phyloP scores from a whole-genome alignment of 2,888 invertebrate species.

The Orthonychiurus folsomi region DNA sequence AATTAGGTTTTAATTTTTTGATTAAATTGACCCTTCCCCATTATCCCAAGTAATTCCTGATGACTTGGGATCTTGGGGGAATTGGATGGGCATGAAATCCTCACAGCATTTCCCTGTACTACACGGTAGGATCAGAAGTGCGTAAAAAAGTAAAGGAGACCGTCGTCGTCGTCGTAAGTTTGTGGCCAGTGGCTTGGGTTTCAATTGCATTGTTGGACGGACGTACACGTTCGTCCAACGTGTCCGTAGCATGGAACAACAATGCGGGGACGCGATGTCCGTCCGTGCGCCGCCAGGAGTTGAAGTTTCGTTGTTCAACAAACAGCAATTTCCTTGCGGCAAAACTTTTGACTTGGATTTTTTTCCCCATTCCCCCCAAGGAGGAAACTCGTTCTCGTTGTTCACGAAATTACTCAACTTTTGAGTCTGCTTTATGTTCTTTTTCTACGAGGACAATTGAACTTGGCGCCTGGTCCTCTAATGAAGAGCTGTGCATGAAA shows the following conservation, averaged over 20 bases:
- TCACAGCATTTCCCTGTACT: neutral
- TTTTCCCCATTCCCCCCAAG: neutral
- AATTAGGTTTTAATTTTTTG: slow-evolving; percentile 1
- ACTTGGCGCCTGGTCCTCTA: neutral
- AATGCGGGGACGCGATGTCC: neutral
- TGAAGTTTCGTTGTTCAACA: neutral
- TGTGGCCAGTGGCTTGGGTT: too few relatives aligned
- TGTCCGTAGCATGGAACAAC: too few relatives aligned
- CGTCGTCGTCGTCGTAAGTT: too few relatives aligned
- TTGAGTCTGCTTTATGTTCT: neutral
- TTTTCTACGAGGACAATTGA: neutral
- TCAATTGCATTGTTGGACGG: slow-evolving; percentile 1
- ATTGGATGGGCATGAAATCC: too few relatives aligned
- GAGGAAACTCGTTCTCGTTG: neutral
- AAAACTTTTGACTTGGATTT: neutral
- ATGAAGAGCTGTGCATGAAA: neutral
- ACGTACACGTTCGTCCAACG: too few relatives aligned
- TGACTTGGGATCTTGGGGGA: neutral
- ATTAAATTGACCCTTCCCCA: slow-evolving; percentile 1
- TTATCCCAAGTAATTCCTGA: neutral
- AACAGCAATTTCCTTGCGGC: neutral
- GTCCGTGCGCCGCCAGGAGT: neutral
- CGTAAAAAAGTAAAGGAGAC: too few relatives aligned
- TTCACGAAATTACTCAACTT: neutral
- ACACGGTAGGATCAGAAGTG: too few relatives aligned